Percentiles rank a stretch among this genome's conserved stretches.
Conservation (phyloP, 2,888 invertebrate genomes). For the Idaea straminata region DNA sequence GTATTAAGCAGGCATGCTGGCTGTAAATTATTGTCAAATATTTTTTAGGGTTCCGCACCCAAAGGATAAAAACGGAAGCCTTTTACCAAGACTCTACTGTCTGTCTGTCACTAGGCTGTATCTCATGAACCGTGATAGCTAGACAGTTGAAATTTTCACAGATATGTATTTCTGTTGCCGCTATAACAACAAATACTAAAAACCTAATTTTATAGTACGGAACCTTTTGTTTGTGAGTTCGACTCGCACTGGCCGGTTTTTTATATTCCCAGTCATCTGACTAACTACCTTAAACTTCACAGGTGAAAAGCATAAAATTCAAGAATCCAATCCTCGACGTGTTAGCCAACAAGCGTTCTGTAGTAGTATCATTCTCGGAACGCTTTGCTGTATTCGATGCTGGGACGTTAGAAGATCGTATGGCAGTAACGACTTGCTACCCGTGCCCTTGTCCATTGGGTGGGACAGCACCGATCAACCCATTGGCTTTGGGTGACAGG, state of each 20-base stretch:
- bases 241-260: too few species aligned
- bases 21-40: too few species aligned
- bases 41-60: too few species aligned
- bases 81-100: too few species aligned
- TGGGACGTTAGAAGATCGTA: conserved; percentile 90
- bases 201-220: too few species aligned
- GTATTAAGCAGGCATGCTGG: too few species aligned
- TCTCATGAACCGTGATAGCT: too few species aligned
- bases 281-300: conserved; percentile 11
- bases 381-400: conserved; percentile 95
- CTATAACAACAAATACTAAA: conserved; percentile 8
- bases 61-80: too few species aligned
- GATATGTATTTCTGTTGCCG: too few species aligned
- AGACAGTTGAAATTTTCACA: conserved; percentile 16
- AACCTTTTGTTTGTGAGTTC: too few species aligned
- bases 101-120: too few species aligned
- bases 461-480: conserved; percentile 80
- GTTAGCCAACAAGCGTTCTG: conserved; percentile 91
- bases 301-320: conserved; percentile 95
- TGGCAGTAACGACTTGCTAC: conserved; percentile 94
- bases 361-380: conserved; percentile 93
- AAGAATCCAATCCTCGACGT: conserved; percentile 94
- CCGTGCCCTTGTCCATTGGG: conserved; percentile 89
- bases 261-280: not conserved
- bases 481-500: conserved; percentile 91